A percentile compares a stretch with the other conserved stretches of the same genome.
Evolutionary conservation across 2,113 vertebrate genomes (phyloP).

Genomic region (Sisor rabdophorus): DNA sequence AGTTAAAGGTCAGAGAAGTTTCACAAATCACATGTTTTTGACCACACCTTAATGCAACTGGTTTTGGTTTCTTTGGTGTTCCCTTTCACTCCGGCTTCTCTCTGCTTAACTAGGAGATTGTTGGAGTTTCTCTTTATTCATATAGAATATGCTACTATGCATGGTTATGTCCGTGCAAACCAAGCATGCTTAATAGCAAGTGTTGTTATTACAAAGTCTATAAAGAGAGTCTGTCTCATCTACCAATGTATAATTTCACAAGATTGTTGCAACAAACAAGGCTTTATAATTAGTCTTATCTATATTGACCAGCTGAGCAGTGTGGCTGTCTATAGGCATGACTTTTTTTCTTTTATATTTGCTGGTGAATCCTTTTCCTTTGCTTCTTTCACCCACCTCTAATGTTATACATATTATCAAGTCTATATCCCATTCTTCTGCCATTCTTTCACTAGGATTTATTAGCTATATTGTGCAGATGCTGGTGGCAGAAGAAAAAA

Average conservation of each 20-base stretch:
- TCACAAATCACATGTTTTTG: no score
- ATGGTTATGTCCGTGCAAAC: background rate
- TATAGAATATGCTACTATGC: no score
- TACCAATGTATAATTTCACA: constrained; percentile 35
- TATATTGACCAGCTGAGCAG: constrained; percentile 51
- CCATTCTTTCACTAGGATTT: constrained; percentile 46
- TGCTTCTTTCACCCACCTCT: no score
- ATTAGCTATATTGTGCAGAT: constrained; percentile 19
- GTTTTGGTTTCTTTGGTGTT: no score
- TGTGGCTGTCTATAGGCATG: constrained; percentile 35
- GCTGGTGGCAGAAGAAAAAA: background rate
- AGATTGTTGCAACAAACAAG: constrained; percentile 16
- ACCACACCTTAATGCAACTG: no score
- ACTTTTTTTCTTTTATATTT: constrained; percentile 22
- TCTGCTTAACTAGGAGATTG: no score
- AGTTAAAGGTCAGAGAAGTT: no score
- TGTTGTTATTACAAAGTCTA: no score
- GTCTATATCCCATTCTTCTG: constrained; percentile 46
- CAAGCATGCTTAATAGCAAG: background rate
- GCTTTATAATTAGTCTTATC: constrained; percentile 26
- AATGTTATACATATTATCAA: no score
- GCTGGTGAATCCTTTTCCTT: background rate
- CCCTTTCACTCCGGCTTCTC: no score
- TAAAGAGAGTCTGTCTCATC: background rate
- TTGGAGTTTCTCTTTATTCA: no score